phyloP scores from a whole-genome alignment of 2,888 invertebrate genomes.

The Schizaphis graminum region DNA sequence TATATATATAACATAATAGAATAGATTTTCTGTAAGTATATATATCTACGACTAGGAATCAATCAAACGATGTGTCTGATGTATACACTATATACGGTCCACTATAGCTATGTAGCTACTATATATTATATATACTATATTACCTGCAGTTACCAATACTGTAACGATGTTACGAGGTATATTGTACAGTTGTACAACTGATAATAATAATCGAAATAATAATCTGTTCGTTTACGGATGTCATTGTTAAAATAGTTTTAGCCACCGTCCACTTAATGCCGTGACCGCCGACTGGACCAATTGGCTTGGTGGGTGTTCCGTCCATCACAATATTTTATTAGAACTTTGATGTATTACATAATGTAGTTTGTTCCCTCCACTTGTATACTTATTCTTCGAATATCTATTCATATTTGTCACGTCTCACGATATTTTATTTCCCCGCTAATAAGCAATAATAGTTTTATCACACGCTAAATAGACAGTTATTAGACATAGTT shows the following conservation, averaged over 20 bases:
- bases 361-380: background rate
- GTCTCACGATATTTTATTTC: background rate
- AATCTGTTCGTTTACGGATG: slow-evolving; percentile 53
- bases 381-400: background rate
- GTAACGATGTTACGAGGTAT: background rate
- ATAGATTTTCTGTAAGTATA: background rate
- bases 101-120: background rate
- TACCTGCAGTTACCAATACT: background rate
- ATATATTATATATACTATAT: background rate
- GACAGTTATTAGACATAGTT: background rate
- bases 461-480: background rate
- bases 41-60: background rate
- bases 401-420: slow-evolving; percentile 22
- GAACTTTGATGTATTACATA: slow-evolving; percentile 4
- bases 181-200: background rate
- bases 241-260: slow-evolving; percentile 36
- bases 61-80: background rate
- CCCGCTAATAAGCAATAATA: background rate
- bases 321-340: slow-evolving; percentile 15
- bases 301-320: slow-evolving; percentile 60
- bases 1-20: background rate
- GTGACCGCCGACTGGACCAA: slow-evolving; percentile 49
- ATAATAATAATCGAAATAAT: slow-evolving; percentile 22
- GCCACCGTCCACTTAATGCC: slow-evolving; percentile 44
- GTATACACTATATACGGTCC: background rate